Evolutionary conservation across 2,113 vertebrate genomes (phyloP).

Genomic region (Sebastes schlegelii): DNA sequence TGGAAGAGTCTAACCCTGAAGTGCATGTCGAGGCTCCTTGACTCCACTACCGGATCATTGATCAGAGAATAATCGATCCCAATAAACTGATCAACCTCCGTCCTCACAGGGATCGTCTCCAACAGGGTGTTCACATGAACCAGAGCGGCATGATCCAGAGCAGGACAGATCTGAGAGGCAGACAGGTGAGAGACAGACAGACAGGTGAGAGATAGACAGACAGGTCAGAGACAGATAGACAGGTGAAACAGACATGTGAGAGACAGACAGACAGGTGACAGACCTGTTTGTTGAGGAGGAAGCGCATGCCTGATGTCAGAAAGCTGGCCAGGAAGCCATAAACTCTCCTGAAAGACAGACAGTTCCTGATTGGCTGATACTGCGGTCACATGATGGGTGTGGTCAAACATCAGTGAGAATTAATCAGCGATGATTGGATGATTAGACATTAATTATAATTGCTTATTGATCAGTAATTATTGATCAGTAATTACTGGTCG

Average conservation of each 20-base stretch:
- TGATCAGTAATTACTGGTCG: not conserved
- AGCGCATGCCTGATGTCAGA: conserved; percentile 90
- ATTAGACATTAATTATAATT: not conserved
- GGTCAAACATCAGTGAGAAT: not conserved
- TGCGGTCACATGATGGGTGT: not conserved
- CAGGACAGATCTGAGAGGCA: conserved; percentile 90
- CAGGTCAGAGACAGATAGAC: not conserved
- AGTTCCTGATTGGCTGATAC: not conserved
- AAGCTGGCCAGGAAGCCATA: conserved; percentile 89
- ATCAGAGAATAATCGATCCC: conserved; percentile 97
- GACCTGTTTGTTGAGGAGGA: conserved; percentile 92
- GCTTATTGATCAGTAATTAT: not conserved
- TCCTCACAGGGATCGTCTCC: conserved; percentile 92
- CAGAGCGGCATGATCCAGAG: conserved; percentile 88
- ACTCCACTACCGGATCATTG: conserved; percentile 86
- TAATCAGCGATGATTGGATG: not conserved
- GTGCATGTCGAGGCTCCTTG: conserved; percentile 88
- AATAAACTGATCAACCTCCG: conserved; percentile 86
- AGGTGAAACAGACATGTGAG: not conserved
- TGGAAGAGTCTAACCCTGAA: conserved; percentile 87
- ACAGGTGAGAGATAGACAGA: not conserved
- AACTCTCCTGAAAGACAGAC: conserved; percentile 84
- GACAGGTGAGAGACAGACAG: not conserved
- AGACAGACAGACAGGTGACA: not conserved
- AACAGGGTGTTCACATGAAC: conserved; percentile 91